A percentile compares a stretch with the other conserved stretches of the same genome.
Conservation (phyloP, 2,888 invertebrate species). For the Orthosia incerta region DNA sequence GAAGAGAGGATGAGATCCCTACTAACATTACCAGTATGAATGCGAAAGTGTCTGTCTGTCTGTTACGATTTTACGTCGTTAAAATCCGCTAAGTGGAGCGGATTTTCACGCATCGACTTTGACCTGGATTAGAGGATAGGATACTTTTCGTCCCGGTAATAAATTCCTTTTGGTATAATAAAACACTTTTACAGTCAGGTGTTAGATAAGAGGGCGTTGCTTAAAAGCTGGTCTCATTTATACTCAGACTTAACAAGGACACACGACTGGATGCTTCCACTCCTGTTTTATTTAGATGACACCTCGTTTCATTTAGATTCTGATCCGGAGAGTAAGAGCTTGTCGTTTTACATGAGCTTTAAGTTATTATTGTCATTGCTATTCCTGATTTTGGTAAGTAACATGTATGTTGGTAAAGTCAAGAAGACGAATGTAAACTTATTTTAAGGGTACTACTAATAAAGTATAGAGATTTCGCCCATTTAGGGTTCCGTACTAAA, state of each 20-base stretch:
- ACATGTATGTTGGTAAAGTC: background rate
- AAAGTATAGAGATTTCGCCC: background rate
- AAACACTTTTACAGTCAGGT: no score
- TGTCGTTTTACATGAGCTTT: conserved; percentile 26
- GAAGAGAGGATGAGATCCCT: no score
- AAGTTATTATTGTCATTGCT: conserved; percentile 35
- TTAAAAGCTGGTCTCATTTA: conserved; percentile 15
- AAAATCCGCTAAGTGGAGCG: no score
- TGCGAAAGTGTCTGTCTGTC: no score
- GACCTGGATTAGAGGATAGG: no score
- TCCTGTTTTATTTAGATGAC: conserved; percentile 55
- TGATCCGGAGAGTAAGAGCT: conserved; percentile 38
- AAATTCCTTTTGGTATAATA: no score
- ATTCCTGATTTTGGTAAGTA: conserved; percentile 6
- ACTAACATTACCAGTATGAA: no score
- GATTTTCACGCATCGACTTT: no score
- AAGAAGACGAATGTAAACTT: background rate
- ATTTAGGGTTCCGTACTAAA: no score
- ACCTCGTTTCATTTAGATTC: conserved; percentile 58
- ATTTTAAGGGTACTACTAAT: background rate
- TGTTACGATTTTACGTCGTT: no score
- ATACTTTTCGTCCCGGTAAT: no score
- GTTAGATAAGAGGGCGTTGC: no score
- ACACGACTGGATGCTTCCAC: conserved; percentile 32
- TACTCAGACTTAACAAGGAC: conserved; percentile 11